Conservation (phyloP, 2,888 invertebrate species). For the Eumacrocentrus americanus region DNA sequence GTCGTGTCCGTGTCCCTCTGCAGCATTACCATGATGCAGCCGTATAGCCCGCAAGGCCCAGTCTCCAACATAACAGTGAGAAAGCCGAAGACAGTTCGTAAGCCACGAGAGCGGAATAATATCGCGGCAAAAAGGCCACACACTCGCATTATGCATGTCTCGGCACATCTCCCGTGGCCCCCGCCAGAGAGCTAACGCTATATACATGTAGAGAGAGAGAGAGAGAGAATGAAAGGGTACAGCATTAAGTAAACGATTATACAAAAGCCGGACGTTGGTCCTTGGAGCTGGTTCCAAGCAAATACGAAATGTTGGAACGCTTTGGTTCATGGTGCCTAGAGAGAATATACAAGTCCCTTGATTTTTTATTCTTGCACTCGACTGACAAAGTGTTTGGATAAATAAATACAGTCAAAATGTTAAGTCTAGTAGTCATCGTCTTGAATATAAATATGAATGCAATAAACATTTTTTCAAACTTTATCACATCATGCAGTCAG, state of each 20-base stretch:
- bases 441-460: no score
- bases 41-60: slow-evolving; percentile 47
- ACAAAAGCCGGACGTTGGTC: slow-evolving; percentile 47
- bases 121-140: slow-evolving; percentile 42
- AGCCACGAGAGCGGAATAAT: slow-evolving; percentile 43
- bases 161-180: slow-evolving; percentile 26
- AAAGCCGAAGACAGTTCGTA: slow-evolving; percentile 40
- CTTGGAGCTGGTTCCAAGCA: no score
- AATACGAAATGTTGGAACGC: no score
- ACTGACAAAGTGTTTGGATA: no score
- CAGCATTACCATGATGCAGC: slow-evolving; percentile 44
- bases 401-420: no score
- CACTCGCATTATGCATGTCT: slow-evolving; percentile 43
- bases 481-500: no score
- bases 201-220: slow-evolving; percentile 8
- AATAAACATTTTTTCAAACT: no score
- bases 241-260: slow-evolving; percentile 5
- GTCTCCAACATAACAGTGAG: slow-evolving; percentile 28
- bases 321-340: no score
- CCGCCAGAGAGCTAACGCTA: slow-evolving; percentile 28
- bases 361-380: no score
- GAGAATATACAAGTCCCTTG: no score
- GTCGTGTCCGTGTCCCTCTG: slow-evolving; percentile 48
- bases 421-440: no score
- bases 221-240: slow-evolving; percentile 14